Percentiles rank a stretch among this genome's conserved stretches.
These are phyloP conservation scores for Thalassoma bifasciatum DNA, from an alignment of 2,113 vertebrate species.

Conservation along the genomic window DNA sequence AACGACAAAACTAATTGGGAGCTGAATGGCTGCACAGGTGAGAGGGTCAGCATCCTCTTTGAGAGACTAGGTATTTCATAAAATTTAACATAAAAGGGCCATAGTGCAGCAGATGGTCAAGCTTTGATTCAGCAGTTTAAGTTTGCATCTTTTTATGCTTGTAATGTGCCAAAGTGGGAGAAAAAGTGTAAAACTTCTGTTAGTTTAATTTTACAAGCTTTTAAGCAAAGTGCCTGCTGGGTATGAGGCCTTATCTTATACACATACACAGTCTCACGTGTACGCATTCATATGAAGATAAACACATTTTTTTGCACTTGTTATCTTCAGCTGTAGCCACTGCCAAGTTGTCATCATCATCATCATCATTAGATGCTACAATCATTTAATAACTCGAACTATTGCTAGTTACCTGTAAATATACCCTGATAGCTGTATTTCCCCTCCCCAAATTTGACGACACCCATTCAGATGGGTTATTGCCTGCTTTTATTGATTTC, in stretches of 20 bases:
- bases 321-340: too few species aligned
- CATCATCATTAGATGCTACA: not conserved
- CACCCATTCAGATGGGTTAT: not conserved
- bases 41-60: not conserved
- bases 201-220: not conserved
- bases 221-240: conserved; percentile 51
- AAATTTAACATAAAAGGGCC: not conserved
- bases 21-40: not conserved
- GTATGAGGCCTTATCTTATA: conserved; percentile 26
- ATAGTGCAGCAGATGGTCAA: not conserved
- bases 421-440: not conserved
- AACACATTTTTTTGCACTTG: not conserved
- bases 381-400: not conserved
- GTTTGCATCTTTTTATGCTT: not conserved
- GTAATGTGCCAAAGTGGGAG: not conserved
- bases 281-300: not conserved
- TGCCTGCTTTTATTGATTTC: not conserved
- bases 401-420: not conserved
- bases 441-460: not conserved
- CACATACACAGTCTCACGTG: not conserved
- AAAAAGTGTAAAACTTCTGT: not conserved
- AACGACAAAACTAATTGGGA: too few species aligned
- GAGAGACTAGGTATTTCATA: not conserved
- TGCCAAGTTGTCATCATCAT: not conserved
- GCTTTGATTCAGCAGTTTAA: conserved; percentile 9